These are phyloP conservation scores for Hippoglossus stenolepis DNA, from an alignment of 2,113 vertebrate genomes.

Conservation along the genomic window DNA sequence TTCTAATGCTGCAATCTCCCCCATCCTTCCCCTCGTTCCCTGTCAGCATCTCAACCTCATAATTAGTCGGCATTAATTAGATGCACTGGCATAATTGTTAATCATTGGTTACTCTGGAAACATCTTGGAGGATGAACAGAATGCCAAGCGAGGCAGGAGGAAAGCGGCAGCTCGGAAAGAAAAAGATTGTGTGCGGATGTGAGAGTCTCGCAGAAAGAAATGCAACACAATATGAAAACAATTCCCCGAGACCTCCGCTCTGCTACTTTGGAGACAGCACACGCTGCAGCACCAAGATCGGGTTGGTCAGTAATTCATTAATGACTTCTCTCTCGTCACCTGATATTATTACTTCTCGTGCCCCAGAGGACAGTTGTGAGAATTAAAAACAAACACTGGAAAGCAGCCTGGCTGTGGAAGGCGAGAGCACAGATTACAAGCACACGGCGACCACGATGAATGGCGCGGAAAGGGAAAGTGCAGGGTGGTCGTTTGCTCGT, in stretches of 20 bases:
- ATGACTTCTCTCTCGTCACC: slow-evolving; percentile 52
- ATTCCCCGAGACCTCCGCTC: slow-evolving; percentile 34
- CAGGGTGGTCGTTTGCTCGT: slow-evolving; percentile 62
- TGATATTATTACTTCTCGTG: slow-evolving; percentile 46
- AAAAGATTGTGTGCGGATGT: slow-evolving; percentile 19
- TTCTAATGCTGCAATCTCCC: slow-evolving; percentile 66
- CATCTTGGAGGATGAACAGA: slow-evolving; percentile 78
- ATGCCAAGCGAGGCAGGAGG: slow-evolving; percentile 73
- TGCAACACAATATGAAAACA: slow-evolving; percentile 33
- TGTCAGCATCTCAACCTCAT: slow-evolving; percentile 82
- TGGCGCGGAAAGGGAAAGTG: slow-evolving; percentile 47
- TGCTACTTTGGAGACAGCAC: slow-evolving; percentile 42
- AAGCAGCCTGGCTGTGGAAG: slow-evolving; percentile 13
- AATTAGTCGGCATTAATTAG: slow-evolving; percentile 84
- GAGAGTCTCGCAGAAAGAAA: slow-evolving; percentile 40
- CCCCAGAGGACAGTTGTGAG: slow-evolving; percentile 20
- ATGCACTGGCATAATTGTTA: slow-evolving; percentile 85
- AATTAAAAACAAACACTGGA: slow-evolving; percentile 47
- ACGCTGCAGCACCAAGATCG: slow-evolving; percentile 24
- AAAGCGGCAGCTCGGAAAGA: slow-evolving; percentile 41
- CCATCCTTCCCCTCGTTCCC: slow-evolving; percentile 38
- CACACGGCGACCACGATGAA: slow-evolving; percentile 1
- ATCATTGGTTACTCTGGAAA: slow-evolving; percentile 83
- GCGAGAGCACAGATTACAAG: slow-evolving; percentile 13
- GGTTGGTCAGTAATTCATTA: slow-evolving; percentile 53